Base-by-base conservation (phyloP, 2,888 invertebrate species). In the Lasius platythorax region DNA sequence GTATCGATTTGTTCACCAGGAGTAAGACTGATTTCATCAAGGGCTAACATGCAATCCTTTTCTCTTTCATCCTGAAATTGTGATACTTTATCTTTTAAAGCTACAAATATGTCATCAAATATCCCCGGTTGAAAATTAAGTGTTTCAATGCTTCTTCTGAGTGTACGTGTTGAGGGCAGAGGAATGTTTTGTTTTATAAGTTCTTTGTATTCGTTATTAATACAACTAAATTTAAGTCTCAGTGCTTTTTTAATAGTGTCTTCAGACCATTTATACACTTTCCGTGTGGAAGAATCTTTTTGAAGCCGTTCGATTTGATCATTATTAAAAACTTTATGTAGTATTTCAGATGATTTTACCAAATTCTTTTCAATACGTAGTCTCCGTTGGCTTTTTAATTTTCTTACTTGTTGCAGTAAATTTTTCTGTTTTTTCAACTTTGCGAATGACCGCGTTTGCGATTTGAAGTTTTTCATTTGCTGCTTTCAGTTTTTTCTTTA, bases 181-280 rank as follows among this genome's bases (percentile, higher is more conserved):
- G 9, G 9, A n/a, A 63, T 63, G 18, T 63, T 63, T 63, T 33
- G 33, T 63, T 8, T 9, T 23, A 63, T 33, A 4, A 63, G 18
- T 4, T 63, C 63, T 9, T 33, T 33, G 3, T 63, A 33, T 0
- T 18, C 63, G 1, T 18, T 33, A 6, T 18, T 18, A 2, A 33
- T 8, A 33, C 63, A 63, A 30, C 18, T 6, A n/a, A 56, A 6
- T 63, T 63, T 63, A 33, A 63, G 1, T 6, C 33, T 40, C 28
- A 84, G 53, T 78, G 33, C 68, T 78, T 28, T 84, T 73, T 68
- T 86, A 82, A 53, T 84, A 0, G 61, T 61, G 18, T 63, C 33
- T 3, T 63, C 30, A 63, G 63, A 63, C 63, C 50, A 63, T 63
- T 33, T 63, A 63, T 63, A 6, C 15, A 33, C 82, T 46, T 64